Evolutionary conservation across 1,140 invertebrate species (phyloP).

Genomic region (Ostrea denselamellosa): DNA sequence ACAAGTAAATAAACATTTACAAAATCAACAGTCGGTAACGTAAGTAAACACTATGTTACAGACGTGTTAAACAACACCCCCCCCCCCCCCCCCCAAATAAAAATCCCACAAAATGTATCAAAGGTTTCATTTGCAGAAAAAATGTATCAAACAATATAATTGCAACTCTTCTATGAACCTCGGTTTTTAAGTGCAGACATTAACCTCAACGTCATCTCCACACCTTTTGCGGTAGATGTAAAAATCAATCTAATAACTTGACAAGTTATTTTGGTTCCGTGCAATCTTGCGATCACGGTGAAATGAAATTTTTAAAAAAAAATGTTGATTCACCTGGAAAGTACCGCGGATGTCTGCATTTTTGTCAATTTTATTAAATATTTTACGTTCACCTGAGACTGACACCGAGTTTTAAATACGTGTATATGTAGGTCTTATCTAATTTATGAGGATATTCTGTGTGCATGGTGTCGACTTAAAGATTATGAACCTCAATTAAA

Average conservation of each 20-base stretch:
- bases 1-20: too few relatives aligned
- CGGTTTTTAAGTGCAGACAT: neutral
- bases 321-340: neutral
- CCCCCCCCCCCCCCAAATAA: too few relatives aligned
- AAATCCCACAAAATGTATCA: neutral
- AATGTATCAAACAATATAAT: neutral
- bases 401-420: too few relatives aligned
- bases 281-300: conserved; percentile 8
- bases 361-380: neutral
- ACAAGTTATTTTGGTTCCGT: neutral
- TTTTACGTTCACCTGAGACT: too few relatives aligned
- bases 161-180: neutral
- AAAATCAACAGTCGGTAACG: too few relatives aligned
- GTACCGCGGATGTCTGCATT: neutral
- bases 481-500: too few relatives aligned
- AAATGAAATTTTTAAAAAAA: neutral
- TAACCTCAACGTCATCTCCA: neutral
- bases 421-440: too few relatives aligned
- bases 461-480: too few relatives aligned
- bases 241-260: neutral
- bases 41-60: too few relatives aligned
- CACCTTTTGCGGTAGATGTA: conserved; percentile 14
- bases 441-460: too few relatives aligned
- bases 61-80: too few relatives aligned
- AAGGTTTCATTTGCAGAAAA: neutral